Evolutionary conservation across 1,140 invertebrate species (phyloP).

Genomic region (Phenacoccus solenopsis): DNA sequence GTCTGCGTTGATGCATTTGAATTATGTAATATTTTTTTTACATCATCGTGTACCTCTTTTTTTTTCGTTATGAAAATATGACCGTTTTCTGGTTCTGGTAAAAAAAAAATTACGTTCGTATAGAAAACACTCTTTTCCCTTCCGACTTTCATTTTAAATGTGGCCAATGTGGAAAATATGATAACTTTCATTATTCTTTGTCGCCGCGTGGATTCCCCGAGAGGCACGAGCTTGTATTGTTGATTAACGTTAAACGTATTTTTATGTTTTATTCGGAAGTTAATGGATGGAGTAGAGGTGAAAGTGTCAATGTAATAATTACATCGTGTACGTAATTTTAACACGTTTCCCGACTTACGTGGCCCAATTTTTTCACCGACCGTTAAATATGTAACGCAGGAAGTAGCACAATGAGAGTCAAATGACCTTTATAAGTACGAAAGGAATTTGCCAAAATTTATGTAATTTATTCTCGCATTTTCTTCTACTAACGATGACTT

Average conservation of each 20-base stretch:
- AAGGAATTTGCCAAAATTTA: no score
- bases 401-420: no score
- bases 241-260: neutral
- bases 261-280: slow-evolving; percentile 1
- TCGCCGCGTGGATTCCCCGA: neutral
- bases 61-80: neutral
- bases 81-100: neutral
- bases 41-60: neutral
- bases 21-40: neutral
- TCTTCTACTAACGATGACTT: neutral
- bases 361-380: neutral
- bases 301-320: neutral
- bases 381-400: no score
- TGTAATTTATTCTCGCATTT: no score
- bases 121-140: neutral
- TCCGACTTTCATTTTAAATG: neutral
- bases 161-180: neutral
- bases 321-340: neutral
- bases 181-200: neutral
- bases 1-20: neutral
- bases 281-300: neutral
- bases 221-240: neutral
- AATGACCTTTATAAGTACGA: no score
- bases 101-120: neutral
- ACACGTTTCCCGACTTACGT: neutral